Evolutionary conservation across 2,888 invertebrate genomes (phyloP), one percentile per base, ranked within the genome.

Genomic region (Ochropleura leucogaster): DNA sequence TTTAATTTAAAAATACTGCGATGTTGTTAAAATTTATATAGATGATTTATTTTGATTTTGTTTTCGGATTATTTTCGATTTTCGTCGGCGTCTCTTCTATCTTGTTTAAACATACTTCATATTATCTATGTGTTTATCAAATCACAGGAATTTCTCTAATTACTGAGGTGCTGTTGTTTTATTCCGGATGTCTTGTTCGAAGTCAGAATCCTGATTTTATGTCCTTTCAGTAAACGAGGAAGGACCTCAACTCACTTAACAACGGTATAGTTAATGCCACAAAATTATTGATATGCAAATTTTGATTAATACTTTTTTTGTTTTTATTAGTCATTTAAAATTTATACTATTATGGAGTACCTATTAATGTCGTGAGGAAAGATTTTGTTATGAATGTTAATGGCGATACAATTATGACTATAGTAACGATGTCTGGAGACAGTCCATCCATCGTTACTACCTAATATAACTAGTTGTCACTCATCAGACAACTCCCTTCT

Each of bases 111-210:
- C 3, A 30, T 30, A 30, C 30, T 30, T 30, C 30, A 30, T 20
- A 57, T 20, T 30, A 57, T 7, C 14, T 7, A 4, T 60, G 10
- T 62, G 42, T 44, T 14, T 57, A n/a, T 16, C 16, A 3, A 68
- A 44, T 16, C n/a, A 44, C 0, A 44, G 20, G 6, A 51, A 51
- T 51, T 68, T n/a, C 42, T 51, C 5, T 20, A 53, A 49, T 62
- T 55, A 12, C 3, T 55, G 49, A 20, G 12, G 10, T 8, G 14
- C n/a, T 63, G 47, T 80, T 73, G 20, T 55, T 47, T 18, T 55
- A 18, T 49, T 12, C 18, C 55, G 80, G 80, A 49, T 63, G 47
- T n/a, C 51, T 53, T 30, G 47, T 62, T 53, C 60, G 51, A 53
- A 79, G 40, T 18, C n/a, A n/a, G 16, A 30, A 44, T 55, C 49